phyloP scores from a whole-genome alignment of 2,797 vertebrate genomes.

The Gymnoscopelus braueri region DNA sequence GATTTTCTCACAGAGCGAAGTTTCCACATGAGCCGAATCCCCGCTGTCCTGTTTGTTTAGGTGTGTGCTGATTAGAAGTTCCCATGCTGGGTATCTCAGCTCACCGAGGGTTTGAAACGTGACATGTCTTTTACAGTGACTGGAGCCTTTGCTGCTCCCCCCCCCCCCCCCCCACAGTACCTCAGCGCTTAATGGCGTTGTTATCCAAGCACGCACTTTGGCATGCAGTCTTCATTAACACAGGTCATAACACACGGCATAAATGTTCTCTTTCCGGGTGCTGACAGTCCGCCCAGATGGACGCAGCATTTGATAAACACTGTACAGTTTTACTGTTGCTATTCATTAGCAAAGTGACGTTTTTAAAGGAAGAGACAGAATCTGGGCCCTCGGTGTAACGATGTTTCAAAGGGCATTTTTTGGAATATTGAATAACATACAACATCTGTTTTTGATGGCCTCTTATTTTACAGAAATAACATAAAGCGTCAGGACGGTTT shows the following conservation, averaged over 20 bases:
- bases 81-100: conserved; percentile 79
- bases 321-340: conserved; percentile 68
- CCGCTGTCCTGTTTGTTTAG: conserved; percentile 85
- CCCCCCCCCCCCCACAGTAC: conserved; percentile 32
- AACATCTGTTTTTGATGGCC: conserved; percentile 79
- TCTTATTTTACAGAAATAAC: conserved; percentile 79
- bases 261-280: conserved; percentile 74
- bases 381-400: conserved; percentile 65
- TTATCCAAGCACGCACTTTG: conserved; percentile 62
- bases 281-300: conserved; percentile 70
- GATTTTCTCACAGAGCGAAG: conserved; percentile 83
- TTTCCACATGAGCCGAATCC: conserved; percentile 75
- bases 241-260: conserved; percentile 69
- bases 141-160: conserved; percentile 53
- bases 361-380: conserved; percentile 61
- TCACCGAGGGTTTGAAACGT: conserved; percentile 71
- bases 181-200: conserved; percentile 70
- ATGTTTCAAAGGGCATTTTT: conserved; percentile 73
- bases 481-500: conserved; percentile 75
- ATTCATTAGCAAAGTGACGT: conserved; percentile 70
- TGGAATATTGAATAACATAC: conserved; percentile 77
- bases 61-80: conserved; percentile 87
- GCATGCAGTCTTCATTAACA: conserved; percentile 75
- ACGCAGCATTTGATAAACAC: conserved; percentile 71
- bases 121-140: conserved; percentile 78